Conservation (phyloP, 2,797 vertebrate species). For the Furcifer pardalis region DNA sequence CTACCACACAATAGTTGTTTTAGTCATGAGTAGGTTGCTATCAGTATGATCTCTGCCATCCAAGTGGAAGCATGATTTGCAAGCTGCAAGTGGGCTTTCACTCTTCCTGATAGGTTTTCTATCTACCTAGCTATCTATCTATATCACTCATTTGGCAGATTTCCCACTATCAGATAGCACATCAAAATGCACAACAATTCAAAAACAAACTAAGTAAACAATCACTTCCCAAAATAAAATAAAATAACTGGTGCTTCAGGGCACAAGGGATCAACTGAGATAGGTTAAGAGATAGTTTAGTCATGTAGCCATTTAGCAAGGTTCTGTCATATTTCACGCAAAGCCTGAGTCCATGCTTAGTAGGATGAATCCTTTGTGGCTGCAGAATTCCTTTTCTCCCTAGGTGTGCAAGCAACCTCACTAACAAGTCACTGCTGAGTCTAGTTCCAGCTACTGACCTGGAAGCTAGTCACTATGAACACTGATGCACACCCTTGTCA, state of each 20-base stretch:
- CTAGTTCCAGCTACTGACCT: background rate
- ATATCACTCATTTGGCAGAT: no score
- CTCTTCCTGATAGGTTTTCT: background rate
- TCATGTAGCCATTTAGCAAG: background rate
- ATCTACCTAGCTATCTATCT: no score
- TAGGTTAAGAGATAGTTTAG: no score
- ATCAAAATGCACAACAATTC: no score
- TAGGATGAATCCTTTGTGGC: background rate
- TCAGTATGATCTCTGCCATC: conserved; percentile 22
- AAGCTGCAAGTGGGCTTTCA: background rate
- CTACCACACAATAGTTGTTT: conserved; percentile 40
- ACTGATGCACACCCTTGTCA: no score
- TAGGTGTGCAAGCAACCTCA: background rate
- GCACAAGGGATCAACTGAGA: no score
- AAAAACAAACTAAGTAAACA: no score
- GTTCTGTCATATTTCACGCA: background rate
- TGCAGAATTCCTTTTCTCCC: background rate
- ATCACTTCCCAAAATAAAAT: no score
- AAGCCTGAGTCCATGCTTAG: background rate
- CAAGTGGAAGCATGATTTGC: background rate
- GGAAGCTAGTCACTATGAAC: background rate
- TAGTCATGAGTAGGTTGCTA: background rate
- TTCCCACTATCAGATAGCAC: no score
- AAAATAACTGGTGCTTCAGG: no score
- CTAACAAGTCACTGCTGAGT: background rate